Percentiles rank a stretch among this genome's conserved stretches.
phyloP scores from a whole-genome alignment of 2,888 invertebrate species.

The Augochlorella aurata region DNA sequence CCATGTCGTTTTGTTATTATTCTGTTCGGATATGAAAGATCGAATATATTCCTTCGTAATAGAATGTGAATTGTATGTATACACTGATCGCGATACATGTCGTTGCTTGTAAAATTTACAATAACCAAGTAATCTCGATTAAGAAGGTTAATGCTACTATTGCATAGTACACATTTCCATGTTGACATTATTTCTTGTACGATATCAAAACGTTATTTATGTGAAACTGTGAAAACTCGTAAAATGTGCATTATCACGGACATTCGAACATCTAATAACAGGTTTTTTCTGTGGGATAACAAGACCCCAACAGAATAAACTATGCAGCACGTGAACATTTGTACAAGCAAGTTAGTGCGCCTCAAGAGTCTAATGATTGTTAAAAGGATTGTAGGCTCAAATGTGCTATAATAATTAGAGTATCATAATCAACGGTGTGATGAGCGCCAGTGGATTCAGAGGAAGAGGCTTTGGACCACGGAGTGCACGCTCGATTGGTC shows the following conservation, averaged over 20 bases:
- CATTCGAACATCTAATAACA: not conserved
- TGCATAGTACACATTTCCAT: not conserved
- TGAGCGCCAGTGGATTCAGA: slow-evolving; percentile 74
- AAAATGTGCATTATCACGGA: slow-evolving; percentile 17
- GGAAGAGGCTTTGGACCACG: slow-evolving; percentile 75
- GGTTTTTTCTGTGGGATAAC: not conserved
- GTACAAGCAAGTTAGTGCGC: slow-evolving; percentile 15
- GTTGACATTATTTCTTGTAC: not conserved
- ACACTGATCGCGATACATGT: not conserved
- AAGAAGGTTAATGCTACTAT: slow-evolving; percentile 2
- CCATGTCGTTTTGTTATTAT: slow-evolving; percentile 50
- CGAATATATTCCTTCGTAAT: not conserved
- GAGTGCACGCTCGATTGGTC: slow-evolving; percentile 61
- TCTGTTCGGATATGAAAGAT: slow-evolving; percentile 1
- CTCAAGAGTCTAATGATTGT: slow-evolving; percentile 29
- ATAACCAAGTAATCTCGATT: not conserved
- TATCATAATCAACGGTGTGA: slow-evolving; percentile 61
- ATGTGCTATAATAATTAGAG: slow-evolving; percentile 41
- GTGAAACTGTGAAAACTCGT: not conserved
- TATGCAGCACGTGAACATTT: slow-evolving; percentile 37
- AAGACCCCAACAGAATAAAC: slow-evolving; percentile 18
- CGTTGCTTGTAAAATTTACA: not conserved
- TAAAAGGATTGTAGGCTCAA: slow-evolving; percentile 24
- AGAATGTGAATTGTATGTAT: not conserved
- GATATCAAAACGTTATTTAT: slow-evolving; percentile 6